Base-by-base conservation (phyloP, 2,888 invertebrate genomes). In the Thereva unica region DNA sequence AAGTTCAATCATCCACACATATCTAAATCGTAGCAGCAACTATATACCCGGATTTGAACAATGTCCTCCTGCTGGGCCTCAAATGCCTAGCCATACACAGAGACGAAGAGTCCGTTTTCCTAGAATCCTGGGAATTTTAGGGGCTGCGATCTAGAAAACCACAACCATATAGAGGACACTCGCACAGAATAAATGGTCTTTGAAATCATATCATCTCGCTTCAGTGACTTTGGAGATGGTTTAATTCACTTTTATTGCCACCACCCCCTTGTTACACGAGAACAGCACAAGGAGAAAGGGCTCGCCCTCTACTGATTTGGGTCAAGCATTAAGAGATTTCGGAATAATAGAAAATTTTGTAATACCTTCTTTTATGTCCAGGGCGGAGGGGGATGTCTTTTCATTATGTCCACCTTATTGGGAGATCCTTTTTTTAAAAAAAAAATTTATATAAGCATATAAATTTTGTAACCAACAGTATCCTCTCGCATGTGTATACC, bases 181-280 rank as follows among this genome's bases (percentile, higher is more conserved):
- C 35, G 47, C 50, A 67, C 59, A 67, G 53, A 67, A 67, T 61
- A 67, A 67, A 67, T 67, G 67, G 67, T 59, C 67, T 67, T 59
- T 67, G 67, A 67, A 67, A 67, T 67, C 67, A 67, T 67, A 67
- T 59, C 67, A 67, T 67, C 59, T 67, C 67, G 61, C 61, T 67
- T 67, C 61, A 61, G 67, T 61, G 49, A 67, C 59, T 67, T 65
- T 67, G 53, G 67, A 67, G 67, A 67, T 67, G 67, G 67, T 67
- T 67, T 67, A 67, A 67, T 67, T 67, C 67, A 67, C 53, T 67
- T 67, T 67, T 67, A 67, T 67, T 67, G 67, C 67, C 61, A 67
- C 67, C 67, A 53, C 23, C 23, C 61, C 54, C 53, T 67, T 66
- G 66, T 59, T 66, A 66, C 54, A 55, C 49, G 49, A 49, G 47